phyloP scores from a whole-genome alignment of 2,888 invertebrate species.

The Pristionchus exspectatus region DNA sequence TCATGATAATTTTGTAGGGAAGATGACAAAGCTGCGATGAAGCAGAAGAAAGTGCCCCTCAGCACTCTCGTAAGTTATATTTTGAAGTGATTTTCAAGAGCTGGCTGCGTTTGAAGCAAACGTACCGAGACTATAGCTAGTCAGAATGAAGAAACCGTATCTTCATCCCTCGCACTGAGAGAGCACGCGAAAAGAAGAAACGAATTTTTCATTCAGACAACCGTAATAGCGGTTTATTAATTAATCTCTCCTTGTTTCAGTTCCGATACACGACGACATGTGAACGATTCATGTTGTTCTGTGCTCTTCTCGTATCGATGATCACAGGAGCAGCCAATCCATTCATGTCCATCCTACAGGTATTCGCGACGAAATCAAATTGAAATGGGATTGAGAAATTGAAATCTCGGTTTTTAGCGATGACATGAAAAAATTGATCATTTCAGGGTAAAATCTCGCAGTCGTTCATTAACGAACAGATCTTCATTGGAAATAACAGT shows the following conservation, averaged over 20 bases:
- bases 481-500: neutral
- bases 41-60: constrained; percentile 36
- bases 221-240: too few species aligned
- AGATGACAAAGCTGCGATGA: constrained; percentile 43
- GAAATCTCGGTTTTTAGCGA: neutral
- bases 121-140: too few species aligned
- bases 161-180: too few species aligned
- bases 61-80: neutral
- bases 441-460: constrained; percentile 65
- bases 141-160: too few species aligned
- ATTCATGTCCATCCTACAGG: constrained; percentile 69
- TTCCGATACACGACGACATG: constrained; percentile 67
- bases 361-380: neutral
- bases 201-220: too few species aligned
- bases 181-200: too few species aligned
- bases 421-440: neutral
- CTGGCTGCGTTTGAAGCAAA: too few species aligned
- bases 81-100: neutral
- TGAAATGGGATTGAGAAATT: neutral
- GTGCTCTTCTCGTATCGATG: constrained; percentile 63
- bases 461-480: constrained; percentile 66
- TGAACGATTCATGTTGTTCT: constrained; percentile 65
- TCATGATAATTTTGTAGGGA: neutral
- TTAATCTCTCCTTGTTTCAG: constrained; percentile 57
- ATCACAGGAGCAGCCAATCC: constrained; percentile 70